phyloP scores from a whole-genome alignment of 2,113 vertebrate species.

The Varanus salvator region DNA sequence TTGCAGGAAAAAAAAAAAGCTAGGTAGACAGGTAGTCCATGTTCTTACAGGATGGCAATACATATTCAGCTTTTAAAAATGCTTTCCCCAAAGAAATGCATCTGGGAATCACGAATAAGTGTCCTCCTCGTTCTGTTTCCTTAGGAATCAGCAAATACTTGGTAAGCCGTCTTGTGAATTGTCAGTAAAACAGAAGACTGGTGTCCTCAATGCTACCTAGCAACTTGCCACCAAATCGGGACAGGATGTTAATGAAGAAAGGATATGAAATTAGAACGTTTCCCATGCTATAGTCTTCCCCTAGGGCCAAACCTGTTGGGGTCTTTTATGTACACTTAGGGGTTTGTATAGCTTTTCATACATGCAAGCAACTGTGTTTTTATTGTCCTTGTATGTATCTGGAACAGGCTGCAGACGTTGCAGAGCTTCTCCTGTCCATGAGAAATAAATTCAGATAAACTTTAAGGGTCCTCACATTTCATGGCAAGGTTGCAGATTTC shows the following conservation, averaged over 20 bases:
- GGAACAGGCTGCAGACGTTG: neutral
- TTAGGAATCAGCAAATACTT: neutral
- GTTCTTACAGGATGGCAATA: neutral
- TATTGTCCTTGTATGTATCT: neutral
- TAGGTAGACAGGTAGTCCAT: neutral
- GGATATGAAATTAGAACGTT: neutral
- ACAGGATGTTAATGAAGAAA: constrained; percentile 1
- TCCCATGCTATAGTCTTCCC: neutral
- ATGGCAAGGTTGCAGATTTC: neutral
- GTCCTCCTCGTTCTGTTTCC: constrained; percentile 23
- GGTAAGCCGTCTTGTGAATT: constrained; percentile 31
- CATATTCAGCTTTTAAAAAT: neutral
- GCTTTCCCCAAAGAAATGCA: neutral
- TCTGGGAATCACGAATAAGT: constrained; percentile 14
- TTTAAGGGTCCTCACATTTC: neutral
- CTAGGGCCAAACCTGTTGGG: neutral
- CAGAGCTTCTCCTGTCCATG: neutral
- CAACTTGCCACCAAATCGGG: constrained; percentile 17
- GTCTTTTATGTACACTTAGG: neutral
- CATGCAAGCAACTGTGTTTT: neutral
- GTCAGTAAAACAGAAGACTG: neutral
- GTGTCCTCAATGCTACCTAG: neutral
- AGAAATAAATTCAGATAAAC: neutral
- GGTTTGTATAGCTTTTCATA: neutral
- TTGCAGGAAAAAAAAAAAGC: neutral